Evolutionary conservation across 2,113 vertebrate genomes (phyloP).

Genomic region (Siniperca knerii): DNA sequence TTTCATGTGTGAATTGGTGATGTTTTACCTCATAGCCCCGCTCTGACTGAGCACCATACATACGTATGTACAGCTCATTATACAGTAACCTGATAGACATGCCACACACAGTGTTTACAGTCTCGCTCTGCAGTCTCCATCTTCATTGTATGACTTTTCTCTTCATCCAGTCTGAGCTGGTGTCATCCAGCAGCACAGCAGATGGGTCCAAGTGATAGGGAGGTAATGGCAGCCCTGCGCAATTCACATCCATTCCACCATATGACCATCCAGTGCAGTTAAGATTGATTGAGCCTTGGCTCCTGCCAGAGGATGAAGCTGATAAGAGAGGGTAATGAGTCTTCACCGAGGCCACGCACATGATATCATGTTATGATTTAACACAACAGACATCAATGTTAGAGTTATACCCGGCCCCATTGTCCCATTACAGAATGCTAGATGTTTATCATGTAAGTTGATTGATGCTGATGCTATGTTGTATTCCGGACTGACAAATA

Average conservation of each 20-base stretch:
- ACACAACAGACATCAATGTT: slow-evolving; percentile 22
- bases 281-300: slow-evolving; percentile 71
- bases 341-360: slow-evolving; percentile 47
- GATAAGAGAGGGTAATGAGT: slow-evolving; percentile 69
- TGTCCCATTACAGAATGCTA: slow-evolving; percentile 48
- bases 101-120: neutral
- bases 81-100: neutral
- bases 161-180: slow-evolving; percentile 32
- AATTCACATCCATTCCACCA: slow-evolving; percentile 44
- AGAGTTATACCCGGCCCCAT: neutral
- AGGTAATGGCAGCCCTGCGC: slow-evolving; percentile 53
- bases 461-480: slow-evolving; percentile 57
- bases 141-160: neutral
- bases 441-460: slow-evolving; percentile 50
- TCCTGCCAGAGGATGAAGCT: slow-evolving; percentile 55
- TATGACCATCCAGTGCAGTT: slow-evolving; percentile 66
- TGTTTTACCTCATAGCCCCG: slow-evolving; percentile 1
- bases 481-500: slow-evolving; percentile 43
- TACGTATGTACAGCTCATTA: neutral
- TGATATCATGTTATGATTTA: slow-evolving; percentile 67
- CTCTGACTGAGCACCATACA: neutral
- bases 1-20: slow-evolving; percentile 21
- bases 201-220: slow-evolving; percentile 61
- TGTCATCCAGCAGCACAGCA: slow-evolving; percentile 53
- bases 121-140: neutral